Evolutionary conservation across 2,888 invertebrate species (phyloP).

Genomic region (Physocephala rufipes): DNA sequence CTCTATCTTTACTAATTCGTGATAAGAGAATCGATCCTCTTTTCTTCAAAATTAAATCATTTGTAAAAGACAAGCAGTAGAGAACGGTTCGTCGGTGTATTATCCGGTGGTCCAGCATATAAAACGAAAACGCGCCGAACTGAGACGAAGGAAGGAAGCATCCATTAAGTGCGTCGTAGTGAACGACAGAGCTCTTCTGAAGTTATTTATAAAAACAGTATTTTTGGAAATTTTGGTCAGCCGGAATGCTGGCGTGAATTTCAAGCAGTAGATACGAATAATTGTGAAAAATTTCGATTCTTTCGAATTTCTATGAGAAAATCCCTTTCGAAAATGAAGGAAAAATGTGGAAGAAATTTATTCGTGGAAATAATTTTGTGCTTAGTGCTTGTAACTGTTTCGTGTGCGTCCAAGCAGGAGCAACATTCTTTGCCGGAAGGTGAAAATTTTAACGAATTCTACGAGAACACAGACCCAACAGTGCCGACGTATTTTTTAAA

Average conservation of each 20-base stretch:
- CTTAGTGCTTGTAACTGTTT: slow-evolving; percentile 48
- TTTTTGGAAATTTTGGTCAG: slow-evolving; percentile 52
- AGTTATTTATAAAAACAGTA: slow-evolving; percentile 60
- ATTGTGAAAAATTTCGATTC: slow-evolving; percentile 34
- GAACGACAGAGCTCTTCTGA: slow-evolving; percentile 37
- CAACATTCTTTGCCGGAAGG: slow-evolving; percentile 56
- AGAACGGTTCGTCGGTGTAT: slow-evolving; percentile 48
- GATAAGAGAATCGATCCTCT: slow-evolving; percentile 59
- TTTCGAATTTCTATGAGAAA: slow-evolving; percentile 29
- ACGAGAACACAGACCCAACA: slow-evolving; percentile 50
- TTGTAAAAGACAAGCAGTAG: slow-evolving; percentile 53
- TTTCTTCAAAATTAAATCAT: slow-evolving; percentile 50
- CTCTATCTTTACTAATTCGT: slow-evolving; percentile 28
- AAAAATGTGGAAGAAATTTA: slow-evolving; percentile 44
- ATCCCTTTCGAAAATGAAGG: slow-evolving; percentile 37
- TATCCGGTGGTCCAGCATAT: slow-evolving; percentile 32
- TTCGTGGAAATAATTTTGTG: slow-evolving; percentile 49
- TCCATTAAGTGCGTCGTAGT: slow-evolving; percentile 32
- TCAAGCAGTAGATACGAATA: slow-evolving; percentile 19
- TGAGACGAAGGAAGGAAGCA: slow-evolving; percentile 1
- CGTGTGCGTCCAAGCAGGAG: slow-evolving; percentile 50
- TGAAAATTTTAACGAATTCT: slow-evolving; percentile 56
- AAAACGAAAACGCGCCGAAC: slow-evolving; percentile 20
- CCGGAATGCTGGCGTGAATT: slow-evolving; percentile 37
- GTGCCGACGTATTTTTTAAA: slow-evolving; percentile 52